Evolutionary conservation across 1,140 invertebrate genomes (phyloP).

Genomic region (Macrostomum lignano): DNA sequence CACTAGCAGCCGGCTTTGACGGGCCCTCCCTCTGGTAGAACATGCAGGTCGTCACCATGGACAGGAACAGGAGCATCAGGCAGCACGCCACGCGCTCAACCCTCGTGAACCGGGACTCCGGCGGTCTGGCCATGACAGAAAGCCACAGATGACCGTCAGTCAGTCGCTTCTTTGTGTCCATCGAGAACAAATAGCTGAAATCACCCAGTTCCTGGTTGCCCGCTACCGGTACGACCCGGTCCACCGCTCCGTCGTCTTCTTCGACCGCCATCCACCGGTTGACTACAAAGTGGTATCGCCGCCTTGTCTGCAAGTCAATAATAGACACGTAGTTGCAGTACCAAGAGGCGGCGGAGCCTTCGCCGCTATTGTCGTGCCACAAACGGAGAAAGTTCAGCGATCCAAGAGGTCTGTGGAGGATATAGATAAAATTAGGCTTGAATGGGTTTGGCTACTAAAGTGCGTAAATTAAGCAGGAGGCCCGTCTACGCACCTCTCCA

Average conservation of each 20-base stretch:
- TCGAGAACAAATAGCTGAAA: slow-evolving; percentile 1
- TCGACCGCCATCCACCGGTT: slow-evolving; percentile 34
- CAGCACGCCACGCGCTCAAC: slow-evolving; percentile 32
- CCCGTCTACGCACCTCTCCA: slow-evolving; percentile 15
- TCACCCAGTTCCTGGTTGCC: background rate
- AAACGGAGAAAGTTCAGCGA: slow-evolving; percentile 30
- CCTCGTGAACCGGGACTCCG: slow-evolving; percentile 30
- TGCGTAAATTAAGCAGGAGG: too few species aligned
- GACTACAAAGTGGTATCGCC: slow-evolving; percentile 30
- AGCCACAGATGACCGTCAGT: slow-evolving; percentile 35
- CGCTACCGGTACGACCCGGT: background rate
- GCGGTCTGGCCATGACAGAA: slow-evolving; percentile 31
- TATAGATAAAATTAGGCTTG: too few species aligned
- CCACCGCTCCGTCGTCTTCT: slow-evolving; percentile 32
- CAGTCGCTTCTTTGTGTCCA: slow-evolving; percentile 21
- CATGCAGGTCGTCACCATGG: slow-evolving; percentile 34
- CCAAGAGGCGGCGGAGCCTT: slow-evolving; percentile 31
- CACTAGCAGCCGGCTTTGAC: slow-evolving; percentile 10
- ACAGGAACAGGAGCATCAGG: slow-evolving; percentile 30
- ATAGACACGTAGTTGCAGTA: slow-evolving; percentile 30
- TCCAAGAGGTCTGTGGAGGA: slow-evolving; percentile 32
- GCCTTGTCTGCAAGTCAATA: slow-evolving; percentile 31
- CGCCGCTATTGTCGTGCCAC: slow-evolving; percentile 34
- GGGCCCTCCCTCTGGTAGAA: slow-evolving; percentile 25
- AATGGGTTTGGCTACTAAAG: too few species aligned